Base-by-base conservation (phyloP, 2,888 invertebrate genomes). In the Odontocerum albicorne region DNA sequence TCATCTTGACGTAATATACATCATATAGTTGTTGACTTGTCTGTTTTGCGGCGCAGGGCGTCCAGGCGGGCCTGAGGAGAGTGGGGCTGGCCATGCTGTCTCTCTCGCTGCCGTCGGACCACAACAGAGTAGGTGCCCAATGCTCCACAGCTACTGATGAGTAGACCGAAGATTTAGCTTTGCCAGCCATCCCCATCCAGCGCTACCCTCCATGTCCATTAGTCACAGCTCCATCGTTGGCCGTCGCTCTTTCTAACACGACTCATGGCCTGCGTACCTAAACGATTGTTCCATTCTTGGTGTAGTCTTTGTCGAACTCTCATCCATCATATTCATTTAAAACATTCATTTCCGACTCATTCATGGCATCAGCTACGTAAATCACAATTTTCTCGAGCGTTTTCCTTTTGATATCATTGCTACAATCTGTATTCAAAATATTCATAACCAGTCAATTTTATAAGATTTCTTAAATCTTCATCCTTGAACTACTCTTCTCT, bases 51-150 rank as follows among this genome's bases (percentile, higher is more conserved):
- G 33, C 17, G 42, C 57, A 59, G 61, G 61, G 61, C 22, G 61
- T 61, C 35, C 61, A 61, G 49, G 61, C 61, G 7, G 61, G 61
- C 8, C 42, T 61, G 40, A 45, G 52, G 49, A 42, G 55, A 8
- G 61, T 59, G 13, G 61, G 61, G 8, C 38, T 61, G 43, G 61
- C 61, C n/a, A 47, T 61, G 57, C 59, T 61, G 50, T 56, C 61
- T 6, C 49, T 61, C n/a, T 61, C 61, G 47, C 57, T 61, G 49
- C 57, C 61, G 6, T 36, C 59, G 20, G 51, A 53, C 40, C 55
- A 56, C 39, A 32, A 54, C 50, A 60, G 60, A 60, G 60, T 60
- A 57, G 51, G 60, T 60, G 40, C 45, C 15, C 32, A 36, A 44
- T 31, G 33, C n/a, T 42, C 45, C 38, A 43, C 31, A 21, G 39